Base-by-base conservation (phyloP, 2,888 invertebrate genomes). In the Leucania comma region DNA sequence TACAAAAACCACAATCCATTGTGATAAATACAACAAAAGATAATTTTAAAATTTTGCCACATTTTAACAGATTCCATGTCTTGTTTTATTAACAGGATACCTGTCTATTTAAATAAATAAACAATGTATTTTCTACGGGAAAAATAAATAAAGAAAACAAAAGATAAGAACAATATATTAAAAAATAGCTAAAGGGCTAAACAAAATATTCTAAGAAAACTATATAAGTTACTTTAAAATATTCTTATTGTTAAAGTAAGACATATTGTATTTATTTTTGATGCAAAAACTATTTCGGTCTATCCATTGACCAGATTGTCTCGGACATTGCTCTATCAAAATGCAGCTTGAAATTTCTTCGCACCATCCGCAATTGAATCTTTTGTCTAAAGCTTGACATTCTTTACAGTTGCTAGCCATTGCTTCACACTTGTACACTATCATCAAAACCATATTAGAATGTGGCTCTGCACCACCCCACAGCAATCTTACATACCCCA, bases 401-500 rank as follows among this genome's bases (percentile, higher is more conserved):
- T 82, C 80, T 1, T 69, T 22, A 48, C 87, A 89, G 22, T 64
- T 78, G 2, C 54, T 60, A 1, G 87, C 87, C 75, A 89, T 82
- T 8, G 38, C 53, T 10, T 81, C 80, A 61, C 91, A 91, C 20
- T 79, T 82, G 42, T 89, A 90, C 2, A 89, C 83, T 8, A 87
- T 74, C 9, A 91, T 56, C 6, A 90, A 74, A 5, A 90, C 57
- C 65, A 84, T 78, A 62, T 91, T 91, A 0, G 91, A 91, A 56
- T 82, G 84, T 10, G 89, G 90, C 38, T 90, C 88, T 4, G 82
- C 85, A 29, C 90, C 88, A 0, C 89, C 89, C 90, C 90, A 90
- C 14, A 85, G 60, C 22, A 91, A 59, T 48, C 82, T 82, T 29
- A 86, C 56, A 56, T 79, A 81, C 0, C 88, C 89, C 10, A 88